These are phyloP conservation scores for Bombus confusus DNA, from an alignment of 1,140 invertebrate species.

Conservation along the genomic window DNA sequence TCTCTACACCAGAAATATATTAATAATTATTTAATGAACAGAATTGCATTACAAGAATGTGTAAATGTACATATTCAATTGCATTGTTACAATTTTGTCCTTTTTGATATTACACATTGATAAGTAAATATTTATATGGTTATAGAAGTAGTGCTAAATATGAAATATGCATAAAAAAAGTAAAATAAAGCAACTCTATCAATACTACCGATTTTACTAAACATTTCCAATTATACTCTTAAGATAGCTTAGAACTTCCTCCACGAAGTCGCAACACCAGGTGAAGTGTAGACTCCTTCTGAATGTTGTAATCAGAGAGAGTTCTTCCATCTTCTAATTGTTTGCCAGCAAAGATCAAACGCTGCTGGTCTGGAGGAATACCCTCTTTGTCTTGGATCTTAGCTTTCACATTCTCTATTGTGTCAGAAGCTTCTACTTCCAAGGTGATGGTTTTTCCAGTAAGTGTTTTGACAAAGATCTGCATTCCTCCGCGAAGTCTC, in stretches of 20 bases:
- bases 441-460: too few species aligned
- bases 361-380: conserved; percentile 87
- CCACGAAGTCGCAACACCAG: conserved; percentile 18
- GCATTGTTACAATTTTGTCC: background rate
- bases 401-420: too few species aligned
- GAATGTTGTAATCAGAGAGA: conserved; percentile 74
- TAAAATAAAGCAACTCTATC: background rate
- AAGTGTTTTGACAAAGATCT: conserved; percentile 71
- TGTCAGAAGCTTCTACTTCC: too few species aligned
- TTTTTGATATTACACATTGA: conserved; percentile 10
- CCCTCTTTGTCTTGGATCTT: conserved; percentile 85
- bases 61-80: background rate
- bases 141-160: conserved; percentile 14
- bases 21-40: conserved; percentile 27
- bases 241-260: background rate
- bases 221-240: background rate
- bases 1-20: background rate
- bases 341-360: conserved; percentile 63
- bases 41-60: conserved; percentile 21
- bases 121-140: conserved; percentile 2
- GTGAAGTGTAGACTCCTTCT: background rate
- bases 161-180: conserved; percentile 19
- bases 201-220: conserved; percentile 33
- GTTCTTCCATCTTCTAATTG: conserved; percentile 85
- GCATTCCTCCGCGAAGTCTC: conserved; percentile 78